A percentile compares a stretch with the other conserved stretches of the same genome.
Conservation (phyloP, 2,888 invertebrate genomes). For the Leptura quadrifasciata region DNA sequence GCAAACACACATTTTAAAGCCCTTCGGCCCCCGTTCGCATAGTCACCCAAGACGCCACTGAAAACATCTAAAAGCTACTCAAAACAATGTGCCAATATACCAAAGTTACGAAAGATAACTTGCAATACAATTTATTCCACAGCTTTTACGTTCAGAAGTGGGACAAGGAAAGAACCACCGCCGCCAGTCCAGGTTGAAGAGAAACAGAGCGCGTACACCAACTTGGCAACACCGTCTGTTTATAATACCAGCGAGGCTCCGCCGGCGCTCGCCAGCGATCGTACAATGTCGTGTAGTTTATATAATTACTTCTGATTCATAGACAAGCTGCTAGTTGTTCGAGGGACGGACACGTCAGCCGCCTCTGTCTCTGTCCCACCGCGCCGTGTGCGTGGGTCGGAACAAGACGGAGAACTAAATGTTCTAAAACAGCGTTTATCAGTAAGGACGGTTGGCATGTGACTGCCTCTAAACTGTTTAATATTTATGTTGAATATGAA, state of each 20-base stretch:
- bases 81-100: constrained; percentile 50
- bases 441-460: constrained; percentile 46
- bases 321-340: constrained; percentile 49
- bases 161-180: constrained; percentile 37
- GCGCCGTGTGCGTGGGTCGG: not conserved
- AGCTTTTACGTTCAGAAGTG: constrained; percentile 43
- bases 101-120: constrained; percentile 39
- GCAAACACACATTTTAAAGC: not conserved
- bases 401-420: not conserved
- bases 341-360: constrained; percentile 18
- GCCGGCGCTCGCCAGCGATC: constrained; percentile 50
- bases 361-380: not conserved
- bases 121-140: constrained; percentile 47
- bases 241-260: constrained; percentile 48
- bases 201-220: constrained; percentile 41
- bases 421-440: constrained; percentile 41
- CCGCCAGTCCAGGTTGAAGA: constrained; percentile 27
- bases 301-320: constrained; percentile 63
- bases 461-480: constrained; percentile 60
- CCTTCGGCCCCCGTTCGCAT: not conserved
- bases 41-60: constrained; percentile 38
- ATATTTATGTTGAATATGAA: constrained; percentile 64
- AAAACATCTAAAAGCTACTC: constrained; percentile 20
- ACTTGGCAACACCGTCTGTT: constrained; percentile 54
- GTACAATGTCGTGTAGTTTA: constrained; percentile 55